These are phyloP conservation scores for Diabrotica balteata DNA, from an alignment of 2,888 invertebrate species.

Conservation along the genomic window DNA sequence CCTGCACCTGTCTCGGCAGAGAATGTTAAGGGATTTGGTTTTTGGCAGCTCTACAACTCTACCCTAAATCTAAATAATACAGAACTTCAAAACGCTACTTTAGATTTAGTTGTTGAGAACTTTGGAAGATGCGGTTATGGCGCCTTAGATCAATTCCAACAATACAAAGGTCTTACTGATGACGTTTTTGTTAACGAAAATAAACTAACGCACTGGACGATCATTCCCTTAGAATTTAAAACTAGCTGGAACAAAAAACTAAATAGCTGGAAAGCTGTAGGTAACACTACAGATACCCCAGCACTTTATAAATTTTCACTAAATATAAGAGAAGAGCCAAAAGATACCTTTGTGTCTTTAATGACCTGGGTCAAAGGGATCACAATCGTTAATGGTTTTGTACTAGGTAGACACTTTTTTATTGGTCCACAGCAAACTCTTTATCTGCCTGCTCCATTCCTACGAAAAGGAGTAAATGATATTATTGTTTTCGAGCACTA, in stretches of 20 bases:
- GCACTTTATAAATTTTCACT: slow-evolving; percentile 64
- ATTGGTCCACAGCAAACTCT: slow-evolving; percentile 83
- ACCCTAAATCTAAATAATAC: slow-evolving; percentile 41
- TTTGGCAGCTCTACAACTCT: slow-evolving; percentile 45
- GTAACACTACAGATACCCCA: slow-evolving; percentile 54
- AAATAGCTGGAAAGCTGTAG: slow-evolving; percentile 49
- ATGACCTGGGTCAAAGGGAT: slow-evolving; percentile 85
- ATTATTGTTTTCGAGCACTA: slow-evolving; percentile 57
- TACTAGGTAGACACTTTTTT: slow-evolving; percentile 81
- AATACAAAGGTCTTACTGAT: slow-evolving; percentile 56
- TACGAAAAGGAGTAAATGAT: slow-evolving; percentile 63
- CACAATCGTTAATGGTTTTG: slow-evolving; percentile 83
- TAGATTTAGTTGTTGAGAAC: slow-evolving; percentile 71
- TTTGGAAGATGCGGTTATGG: slow-evolving; percentile 78
- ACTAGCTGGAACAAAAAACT: slow-evolving; percentile 52
- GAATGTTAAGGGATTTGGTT: slow-evolving; percentile 33
- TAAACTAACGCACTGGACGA: slow-evolving; percentile 56
- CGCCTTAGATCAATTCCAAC: slow-evolving; percentile 57
- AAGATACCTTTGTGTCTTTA: slow-evolving; percentile 81
- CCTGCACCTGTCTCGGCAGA: not conserved
- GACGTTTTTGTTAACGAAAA: slow-evolving; percentile 54
- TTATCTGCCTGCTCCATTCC: slow-evolving; percentile 79
- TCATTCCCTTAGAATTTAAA: slow-evolving; percentile 61
- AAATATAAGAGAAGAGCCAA: slow-evolving; percentile 55
- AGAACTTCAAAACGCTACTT: slow-evolving; percentile 46